These are phyloP conservation scores for Apteryx mantelli DNA, from an alignment of 2,113 vertebrate genomes.

Conservation along the genomic window DNA sequence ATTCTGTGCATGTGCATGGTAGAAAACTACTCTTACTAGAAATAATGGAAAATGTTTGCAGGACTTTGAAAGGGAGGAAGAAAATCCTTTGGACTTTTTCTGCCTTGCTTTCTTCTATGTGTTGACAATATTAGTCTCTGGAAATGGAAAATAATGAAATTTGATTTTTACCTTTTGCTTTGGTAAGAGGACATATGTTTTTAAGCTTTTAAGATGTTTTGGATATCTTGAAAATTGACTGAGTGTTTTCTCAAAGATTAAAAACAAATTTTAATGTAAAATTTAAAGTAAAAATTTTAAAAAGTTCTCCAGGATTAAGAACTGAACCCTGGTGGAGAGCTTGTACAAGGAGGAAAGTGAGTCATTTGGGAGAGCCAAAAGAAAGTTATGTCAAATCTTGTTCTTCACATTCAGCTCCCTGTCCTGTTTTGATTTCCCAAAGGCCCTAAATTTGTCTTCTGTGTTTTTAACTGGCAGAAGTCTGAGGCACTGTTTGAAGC, in stretches of 20 bases:
- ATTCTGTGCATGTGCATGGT: not conserved
- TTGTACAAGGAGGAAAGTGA: not conserved
- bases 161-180: not conserved
- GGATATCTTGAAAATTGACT: not conserved
- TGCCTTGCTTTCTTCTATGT: not conserved
- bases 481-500: not conserved
- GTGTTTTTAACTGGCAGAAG: not conserved
- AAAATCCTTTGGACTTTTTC: not conserved
- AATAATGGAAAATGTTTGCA: not conserved
- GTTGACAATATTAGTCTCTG: not conserved
- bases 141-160: not conserved
- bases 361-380: not conserved
- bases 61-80: not conserved
- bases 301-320: not conserved
- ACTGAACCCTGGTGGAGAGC: not conserved
- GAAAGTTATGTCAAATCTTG: not conserved
- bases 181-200: not conserved
- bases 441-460: not conserved
- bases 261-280: not conserved
- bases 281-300: not conserved
- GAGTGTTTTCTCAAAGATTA: not conserved
- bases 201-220: not conserved
- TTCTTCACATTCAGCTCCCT: not conserved
- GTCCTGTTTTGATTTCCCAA: not conserved
- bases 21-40: not conserved